These are phyloP conservation scores for Phortica magna DNA, from an alignment of 2,888 invertebrate genomes.

Conservation along the genomic window DNA sequence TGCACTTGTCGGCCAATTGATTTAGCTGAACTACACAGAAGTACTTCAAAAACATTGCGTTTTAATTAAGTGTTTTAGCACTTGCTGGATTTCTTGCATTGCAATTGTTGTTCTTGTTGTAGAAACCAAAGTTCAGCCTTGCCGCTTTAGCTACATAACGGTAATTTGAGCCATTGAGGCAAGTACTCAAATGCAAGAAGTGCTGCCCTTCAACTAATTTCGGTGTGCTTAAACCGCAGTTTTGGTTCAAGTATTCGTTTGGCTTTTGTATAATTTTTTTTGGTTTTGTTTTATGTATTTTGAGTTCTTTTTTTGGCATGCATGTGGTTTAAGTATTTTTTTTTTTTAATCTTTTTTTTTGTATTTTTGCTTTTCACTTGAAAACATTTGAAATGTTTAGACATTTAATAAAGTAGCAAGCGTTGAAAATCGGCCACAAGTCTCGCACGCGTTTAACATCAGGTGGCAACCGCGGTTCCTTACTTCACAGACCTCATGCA, in stretches of 20 bases:
- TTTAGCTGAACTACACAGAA: too few species aligned
- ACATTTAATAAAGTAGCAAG: constrained; percentile 7
- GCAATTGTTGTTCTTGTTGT: not conserved
- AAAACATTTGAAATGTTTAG: constrained; percentile 10
- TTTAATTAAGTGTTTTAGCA: too few species aligned
- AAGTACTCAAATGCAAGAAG: constrained; percentile 18
- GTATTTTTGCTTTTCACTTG: not conserved
- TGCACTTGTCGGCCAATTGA: not conserved
- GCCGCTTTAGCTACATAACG: not conserved
- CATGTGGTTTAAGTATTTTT: not conserved
- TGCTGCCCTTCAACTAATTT: constrained; percentile 10
- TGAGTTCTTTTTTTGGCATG: not conserved
- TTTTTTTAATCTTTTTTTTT: not conserved
- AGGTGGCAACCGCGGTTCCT: constrained; percentile 1
- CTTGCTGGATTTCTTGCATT: too few species aligned
- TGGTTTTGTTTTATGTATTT: not conserved
- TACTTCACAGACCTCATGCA: too few species aligned
- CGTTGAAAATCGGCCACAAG: constrained; percentile 41
- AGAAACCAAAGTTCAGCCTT: constrained; percentile 10
- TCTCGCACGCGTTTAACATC: constrained; percentile 44
- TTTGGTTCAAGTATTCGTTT: not conserved
- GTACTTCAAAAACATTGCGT: too few species aligned
- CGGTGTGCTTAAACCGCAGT: not conserved
- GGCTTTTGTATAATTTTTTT: not conserved
- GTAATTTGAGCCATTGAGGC: not conserved